A percentile compares a stretch with the other conserved stretches of the same genome.
Evolutionary conservation across 2,888 invertebrate species (phyloP).

Genomic region (Orchestes rusci): DNA sequence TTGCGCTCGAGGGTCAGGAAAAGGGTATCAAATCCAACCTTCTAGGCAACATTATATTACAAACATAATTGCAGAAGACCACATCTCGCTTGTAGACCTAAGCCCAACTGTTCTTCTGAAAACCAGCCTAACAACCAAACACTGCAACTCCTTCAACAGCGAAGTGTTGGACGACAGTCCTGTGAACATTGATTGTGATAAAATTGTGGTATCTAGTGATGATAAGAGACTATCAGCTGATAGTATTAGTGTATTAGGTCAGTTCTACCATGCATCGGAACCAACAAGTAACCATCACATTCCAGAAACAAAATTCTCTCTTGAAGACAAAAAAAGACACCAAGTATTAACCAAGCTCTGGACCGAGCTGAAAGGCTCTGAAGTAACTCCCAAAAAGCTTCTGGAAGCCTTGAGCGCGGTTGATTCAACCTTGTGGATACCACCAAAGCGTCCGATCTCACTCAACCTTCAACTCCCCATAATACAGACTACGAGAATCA

Average conservation of each 20-base stretch:
- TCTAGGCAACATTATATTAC: no score
- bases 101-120: slow-evolving; percentile 32
- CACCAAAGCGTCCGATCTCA: slow-evolving; percentile 61
- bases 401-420: slow-evolving; percentile 57
- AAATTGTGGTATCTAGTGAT: slow-evolving; percentile 30
- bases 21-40: no score
- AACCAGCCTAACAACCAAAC: slow-evolving; percentile 37
- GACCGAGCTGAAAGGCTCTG: slow-evolving; percentile 58
- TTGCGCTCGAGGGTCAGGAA: slow-evolving; percentile 17
- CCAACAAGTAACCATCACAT: slow-evolving; percentile 3
- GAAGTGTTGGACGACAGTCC: slow-evolving; percentile 36
- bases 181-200: slow-evolving; percentile 28
- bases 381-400: slow-evolving; percentile 56
- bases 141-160: slow-evolving; percentile 44
- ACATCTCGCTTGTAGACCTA: no score
- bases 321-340: slow-evolving; percentile 58
- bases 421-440: slow-evolving; percentile 61
- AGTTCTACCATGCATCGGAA: background rate
- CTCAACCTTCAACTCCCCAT: slow-evolving; percentile 62
- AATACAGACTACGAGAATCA: slow-evolving; percentile 45
- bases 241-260: slow-evolving; percentile 38
- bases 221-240: slow-evolving; percentile 39
- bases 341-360: slow-evolving; percentile 57
- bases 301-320: slow-evolving; percentile 49
- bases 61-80: no score